A percentile compares a stretch with the other conserved stretches of the same genome.
Evolutionary conservation across 1,140 invertebrate genomes (phyloP).

Genomic region (Drosophila yakuba): DNA sequence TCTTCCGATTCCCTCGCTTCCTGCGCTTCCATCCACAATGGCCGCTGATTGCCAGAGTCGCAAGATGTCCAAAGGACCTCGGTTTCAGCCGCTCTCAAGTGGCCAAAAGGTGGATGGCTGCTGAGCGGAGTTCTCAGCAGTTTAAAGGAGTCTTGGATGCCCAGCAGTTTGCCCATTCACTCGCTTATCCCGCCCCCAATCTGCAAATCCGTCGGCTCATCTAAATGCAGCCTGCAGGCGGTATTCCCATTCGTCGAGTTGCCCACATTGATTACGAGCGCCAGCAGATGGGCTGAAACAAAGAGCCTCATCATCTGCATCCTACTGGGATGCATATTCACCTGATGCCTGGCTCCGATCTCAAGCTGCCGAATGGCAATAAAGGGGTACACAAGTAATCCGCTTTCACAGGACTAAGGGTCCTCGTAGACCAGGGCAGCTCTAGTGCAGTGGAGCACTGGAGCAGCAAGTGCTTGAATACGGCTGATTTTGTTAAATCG

Average conservation of each 20-base stretch:
- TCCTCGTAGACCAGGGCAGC: conserved; percentile 3
- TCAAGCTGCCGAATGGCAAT: conserved; percentile 39
- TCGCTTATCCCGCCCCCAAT: conserved; percentile 12
- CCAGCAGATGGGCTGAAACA: conserved; percentile 30
- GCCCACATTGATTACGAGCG: conserved; percentile 60
- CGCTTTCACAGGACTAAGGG: conserved; percentile 33
- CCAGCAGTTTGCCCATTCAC: conserved; percentile 1
- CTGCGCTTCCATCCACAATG: conserved; percentile 54
- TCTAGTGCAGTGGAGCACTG: conserved; percentile 31
- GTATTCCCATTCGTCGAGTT: conserved; percentile 9
- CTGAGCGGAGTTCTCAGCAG: conserved; percentile 14
- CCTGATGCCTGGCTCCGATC: conserved; percentile 40
- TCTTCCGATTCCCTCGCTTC: conserved; percentile 1
- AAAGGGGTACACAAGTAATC: conserved; percentile 56
- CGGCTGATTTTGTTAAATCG: conserved; percentile 71
- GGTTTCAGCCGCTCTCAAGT: conserved; percentile 15
- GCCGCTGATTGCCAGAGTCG: conserved; percentile 61
- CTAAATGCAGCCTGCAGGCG: conserved; percentile 41
- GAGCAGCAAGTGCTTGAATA: conserved; percentile 60
- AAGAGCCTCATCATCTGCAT: conserved; percentile 48
- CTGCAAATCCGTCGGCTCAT: conserved; percentile 47
- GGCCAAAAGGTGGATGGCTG: conserved; percentile 34
- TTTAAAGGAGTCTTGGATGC: conserved; percentile 17
- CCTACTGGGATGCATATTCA: conserved; percentile 57
- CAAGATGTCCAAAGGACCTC: conserved; percentile 20